A percentile compares a stretch with the other conserved stretches of the same genome.
phyloP scores from a whole-genome alignment of 2,888 invertebrate genomes.

The Drosophila borborema region DNA sequence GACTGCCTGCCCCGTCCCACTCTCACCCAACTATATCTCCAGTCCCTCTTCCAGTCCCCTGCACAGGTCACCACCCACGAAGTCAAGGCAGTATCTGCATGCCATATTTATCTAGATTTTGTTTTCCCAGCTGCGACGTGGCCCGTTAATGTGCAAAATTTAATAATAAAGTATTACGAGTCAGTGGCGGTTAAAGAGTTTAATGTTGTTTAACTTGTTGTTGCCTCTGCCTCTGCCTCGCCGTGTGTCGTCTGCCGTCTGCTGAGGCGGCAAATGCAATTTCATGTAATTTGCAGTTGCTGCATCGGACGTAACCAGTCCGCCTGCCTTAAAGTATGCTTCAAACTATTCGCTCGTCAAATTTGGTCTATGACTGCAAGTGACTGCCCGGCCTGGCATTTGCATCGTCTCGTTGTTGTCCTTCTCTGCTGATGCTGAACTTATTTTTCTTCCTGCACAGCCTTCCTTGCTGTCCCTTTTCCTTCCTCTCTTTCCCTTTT shows the following conservation, averaged over 20 bases:
- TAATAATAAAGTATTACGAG: constrained; percentile 77
- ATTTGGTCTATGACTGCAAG: constrained; percentile 67
- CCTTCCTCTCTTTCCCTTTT: background rate
- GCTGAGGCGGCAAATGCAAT: constrained; percentile 47
- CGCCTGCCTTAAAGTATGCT: constrained; percentile 56
- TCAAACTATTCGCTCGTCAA: constrained; percentile 58
- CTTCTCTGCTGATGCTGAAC: constrained; percentile 36
- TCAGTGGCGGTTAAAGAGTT: constrained; percentile 70
- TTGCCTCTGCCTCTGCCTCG: constrained; percentile 9
- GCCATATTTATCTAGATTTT: constrained; percentile 79
- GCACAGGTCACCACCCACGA: background rate
- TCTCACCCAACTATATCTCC: background rate
- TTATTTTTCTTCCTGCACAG: constrained; percentile 10
- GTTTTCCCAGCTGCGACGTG: constrained; percentile 58
- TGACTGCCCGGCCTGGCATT: constrained; percentile 54
- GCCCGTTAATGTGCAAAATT: constrained; percentile 75
- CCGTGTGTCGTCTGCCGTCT: constrained; percentile 16
- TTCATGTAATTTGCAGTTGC: constrained; percentile 49
- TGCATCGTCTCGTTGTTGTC: constrained; percentile 37
- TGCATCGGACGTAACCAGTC: constrained; percentile 14
- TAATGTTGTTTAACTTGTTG: constrained; percentile 48
- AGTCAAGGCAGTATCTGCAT: constrained; percentile 51
- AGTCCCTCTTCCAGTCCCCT: background rate
- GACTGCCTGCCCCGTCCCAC: constrained; percentile 45
- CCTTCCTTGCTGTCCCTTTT: background rate